Evolutionary conservation across 2,797 vertebrate species (phyloP), one percentile per base, ranked within the genome.

Genomic region (Poecilia wingei): DNA sequence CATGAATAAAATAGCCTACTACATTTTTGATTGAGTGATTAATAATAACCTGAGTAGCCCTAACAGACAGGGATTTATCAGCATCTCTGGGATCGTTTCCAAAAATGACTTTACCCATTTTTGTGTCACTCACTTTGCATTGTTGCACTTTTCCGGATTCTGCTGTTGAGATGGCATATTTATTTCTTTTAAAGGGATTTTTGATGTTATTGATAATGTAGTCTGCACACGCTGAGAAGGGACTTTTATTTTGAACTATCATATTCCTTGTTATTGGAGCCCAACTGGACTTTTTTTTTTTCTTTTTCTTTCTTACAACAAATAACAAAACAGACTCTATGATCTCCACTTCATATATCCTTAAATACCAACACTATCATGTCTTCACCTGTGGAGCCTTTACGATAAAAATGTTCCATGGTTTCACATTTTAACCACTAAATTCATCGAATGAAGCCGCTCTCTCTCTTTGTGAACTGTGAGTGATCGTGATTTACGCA

Each of bases 61-160:
- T 82, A 78, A 91, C 84, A 89, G 82, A 92, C 93, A 93, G 93
- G 95, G 95, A 95, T 93, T 87, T 90, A 91, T 93, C 82, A 76
- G 74, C 90, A 83, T 84, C 49, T 74, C 79, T 90, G 86, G 91
- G 91, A 94, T 91, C 86, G 89, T 85, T 83, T 81, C 81, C 80
- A 76, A 72, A 88, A 85, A 80, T 43, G 28, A 36, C 28, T 61
- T 75, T 25, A 75, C 47, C 47, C 33, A 33, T 79, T 77, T 82
- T 83, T n/a, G 68, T 84, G 79, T 94, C 85, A 80, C 76, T 83
- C 85, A 79, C 85, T 79, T 75, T 82, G 81, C 84, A 64, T 83
- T 68, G 82, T 84, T 85, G 87, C 90, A 93, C 88, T 86, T 91
- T 89, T 84, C n/a, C 61, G 20, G 8, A 68, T 84, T 81, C 82